A percentile compares a stretch with the other conserved stretches of the same genome.
Conservation (phyloP, 2,113 vertebrate species). For the Osmerus mordax region DNA sequence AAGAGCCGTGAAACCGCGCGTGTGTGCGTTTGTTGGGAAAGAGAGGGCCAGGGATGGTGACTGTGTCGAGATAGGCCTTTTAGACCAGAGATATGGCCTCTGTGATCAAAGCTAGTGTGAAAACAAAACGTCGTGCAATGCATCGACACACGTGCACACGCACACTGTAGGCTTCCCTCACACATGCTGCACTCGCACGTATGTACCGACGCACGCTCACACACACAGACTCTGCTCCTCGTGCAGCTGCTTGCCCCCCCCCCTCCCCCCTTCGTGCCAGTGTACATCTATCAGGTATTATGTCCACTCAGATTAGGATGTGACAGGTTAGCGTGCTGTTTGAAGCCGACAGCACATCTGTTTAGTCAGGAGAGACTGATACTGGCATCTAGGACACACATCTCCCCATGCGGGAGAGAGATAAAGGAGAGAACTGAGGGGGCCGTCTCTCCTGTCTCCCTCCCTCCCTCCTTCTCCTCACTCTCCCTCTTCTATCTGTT, state of each 20-base stretch:
- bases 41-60: constrained; percentile 58
- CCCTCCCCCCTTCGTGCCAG: constrained; percentile 71
- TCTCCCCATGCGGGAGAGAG: constrained; percentile 76
- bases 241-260: constrained; percentile 67
- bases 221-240: constrained; percentile 53
- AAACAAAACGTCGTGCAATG: constrained; percentile 35
- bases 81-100: constrained; percentile 59
- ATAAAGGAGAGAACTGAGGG: constrained; percentile 71
- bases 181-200: constrained; percentile 40
- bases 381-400: constrained; percentile 85
- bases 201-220: constrained; percentile 15
- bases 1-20: constrained; percentile 60
- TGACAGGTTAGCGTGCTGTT: constrained; percentile 79
- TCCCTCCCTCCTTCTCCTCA: constrained; percentile 46
- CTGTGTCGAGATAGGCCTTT: constrained; percentile 56
- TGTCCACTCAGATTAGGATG: constrained; percentile 86
- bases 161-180: constrained; percentile 30
- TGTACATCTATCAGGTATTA: constrained; percentile 80
- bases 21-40: constrained; percentile 51
- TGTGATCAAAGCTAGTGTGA: constrained; percentile 36
- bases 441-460: constrained; percentile 69
- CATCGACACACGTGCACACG: constrained; percentile 11
- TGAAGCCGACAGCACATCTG: constrained; percentile 86
- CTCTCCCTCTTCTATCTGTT: constrained; percentile 12
- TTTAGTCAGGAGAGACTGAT: constrained; percentile 82